These are phyloP conservation scores for Plebejus argus DNA, from an alignment of 2,888 invertebrate genomes.

Conservation along the genomic window DNA sequence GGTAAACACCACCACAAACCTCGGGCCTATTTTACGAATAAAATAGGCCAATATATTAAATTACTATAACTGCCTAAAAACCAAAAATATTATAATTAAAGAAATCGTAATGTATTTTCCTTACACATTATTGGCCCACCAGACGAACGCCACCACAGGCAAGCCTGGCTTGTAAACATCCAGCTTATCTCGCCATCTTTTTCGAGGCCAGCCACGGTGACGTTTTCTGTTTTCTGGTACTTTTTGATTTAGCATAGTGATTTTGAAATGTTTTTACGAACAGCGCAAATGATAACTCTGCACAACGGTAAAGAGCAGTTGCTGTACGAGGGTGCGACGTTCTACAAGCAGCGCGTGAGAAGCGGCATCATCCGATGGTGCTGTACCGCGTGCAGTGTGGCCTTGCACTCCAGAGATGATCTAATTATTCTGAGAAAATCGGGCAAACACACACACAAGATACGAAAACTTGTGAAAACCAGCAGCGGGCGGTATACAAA, in stretches of 20 bases:
- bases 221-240: too few species aligned
- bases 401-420: conserved; percentile 32
- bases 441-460: conserved; percentile 36
- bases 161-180: too few species aligned
- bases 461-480: conserved; percentile 22
- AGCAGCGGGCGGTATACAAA: conserved; percentile 23
- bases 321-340: conserved; percentile 45
- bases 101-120: too few species aligned
- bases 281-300: conserved; percentile 36
- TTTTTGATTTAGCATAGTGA: neutral
- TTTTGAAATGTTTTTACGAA: neutral
- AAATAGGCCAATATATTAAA: too few species aligned
- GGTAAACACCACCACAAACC: neutral
- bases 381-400: conserved; percentile 44
- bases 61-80: too few species aligned
- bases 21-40: too few species aligned
- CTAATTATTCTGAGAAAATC: conserved; percentile 15
- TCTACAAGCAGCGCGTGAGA: conserved; percentile 42
- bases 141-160: too few species aligned
- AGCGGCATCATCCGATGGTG: conserved; percentile 42
- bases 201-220: too few species aligned
- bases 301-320: conserved; percentile 37
- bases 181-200: too few species aligned
- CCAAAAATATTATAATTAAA: too few species aligned
- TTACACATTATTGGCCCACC: too few species aligned